Evolutionary conservation across 2,888 invertebrate genomes (phyloP).

Genomic region (Netelia virgata): DNA sequence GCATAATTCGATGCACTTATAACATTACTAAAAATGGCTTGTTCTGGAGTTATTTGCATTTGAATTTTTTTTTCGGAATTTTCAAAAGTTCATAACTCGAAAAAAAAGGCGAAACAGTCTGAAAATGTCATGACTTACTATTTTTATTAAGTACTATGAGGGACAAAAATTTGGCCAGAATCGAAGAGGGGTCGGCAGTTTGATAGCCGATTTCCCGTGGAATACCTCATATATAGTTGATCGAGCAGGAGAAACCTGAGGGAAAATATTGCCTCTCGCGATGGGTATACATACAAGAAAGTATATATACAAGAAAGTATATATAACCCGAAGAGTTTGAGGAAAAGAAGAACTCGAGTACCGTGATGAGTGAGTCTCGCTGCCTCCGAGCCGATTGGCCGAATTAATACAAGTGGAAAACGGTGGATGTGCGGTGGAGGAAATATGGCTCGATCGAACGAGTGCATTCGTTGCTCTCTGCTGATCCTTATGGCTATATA

Average conservation of each 20-base stretch:
- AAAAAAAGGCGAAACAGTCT: no score
- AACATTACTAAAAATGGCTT: no score
- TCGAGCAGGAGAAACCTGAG: constrained; percentile 31
- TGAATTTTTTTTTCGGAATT: no score
- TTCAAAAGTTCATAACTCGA: no score
- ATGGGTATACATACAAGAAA: neutral
- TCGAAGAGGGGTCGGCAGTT: no score
- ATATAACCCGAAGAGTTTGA: constrained; percentile 10
- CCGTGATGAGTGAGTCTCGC: constrained; percentile 57
- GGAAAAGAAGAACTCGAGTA: constrained; percentile 33
- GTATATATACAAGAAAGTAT: neutral
- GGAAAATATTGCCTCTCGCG: constrained; percentile 43
- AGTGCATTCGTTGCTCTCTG: constrained; percentile 57
- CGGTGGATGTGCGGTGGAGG: constrained; percentile 50
- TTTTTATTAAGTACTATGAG: no score
- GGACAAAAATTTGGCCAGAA: no score
- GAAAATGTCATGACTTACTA: no score
- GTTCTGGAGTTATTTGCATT: no score
- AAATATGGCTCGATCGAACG: constrained; percentile 58
- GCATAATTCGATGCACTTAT: no score
- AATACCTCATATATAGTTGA: constrained; percentile 25
- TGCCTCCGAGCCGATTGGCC: constrained; percentile 56
- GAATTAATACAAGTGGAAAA: constrained; percentile 66
- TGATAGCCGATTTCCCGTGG: no score
- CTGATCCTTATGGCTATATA: constrained; percentile 17